These are phyloP conservation scores for Probosciger aterrimus DNA, from an alignment of 2,113 vertebrate genomes.

Conservation along the genomic window DNA sequence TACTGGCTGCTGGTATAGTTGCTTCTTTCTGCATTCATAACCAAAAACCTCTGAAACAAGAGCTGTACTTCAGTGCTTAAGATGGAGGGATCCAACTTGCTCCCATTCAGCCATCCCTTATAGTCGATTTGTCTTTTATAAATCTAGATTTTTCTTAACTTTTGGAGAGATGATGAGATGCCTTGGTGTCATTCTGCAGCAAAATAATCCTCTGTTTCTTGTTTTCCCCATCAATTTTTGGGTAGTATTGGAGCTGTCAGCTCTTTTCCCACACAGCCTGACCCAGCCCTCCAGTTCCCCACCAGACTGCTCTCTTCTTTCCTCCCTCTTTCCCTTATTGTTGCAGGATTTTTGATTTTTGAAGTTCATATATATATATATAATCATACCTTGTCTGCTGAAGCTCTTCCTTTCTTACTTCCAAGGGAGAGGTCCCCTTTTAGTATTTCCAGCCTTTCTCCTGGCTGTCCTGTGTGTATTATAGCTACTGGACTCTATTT, in stretches of 20 bases:
- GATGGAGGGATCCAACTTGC: neutral
- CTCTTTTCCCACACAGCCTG: neutral
- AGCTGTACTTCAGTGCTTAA: neutral
- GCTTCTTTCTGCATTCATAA: neutral
- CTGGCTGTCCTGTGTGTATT: neutral
- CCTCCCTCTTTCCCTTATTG: neutral
- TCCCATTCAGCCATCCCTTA: neutral
- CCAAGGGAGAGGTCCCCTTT: neutral
- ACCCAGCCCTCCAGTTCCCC: neutral
- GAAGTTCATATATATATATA: neutral
- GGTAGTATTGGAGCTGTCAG: neutral
- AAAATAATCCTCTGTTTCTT: neutral
- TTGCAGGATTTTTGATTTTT: neutral
- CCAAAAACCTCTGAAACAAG: neutral
- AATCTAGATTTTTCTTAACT: neutral
- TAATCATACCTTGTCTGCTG: slow-evolving; percentile 33
- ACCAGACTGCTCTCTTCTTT: neutral
- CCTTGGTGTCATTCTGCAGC: neutral
- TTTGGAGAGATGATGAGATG: neutral
- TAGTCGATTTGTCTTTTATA: neutral
- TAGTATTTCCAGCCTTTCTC: neutral
- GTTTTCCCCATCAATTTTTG: neutral
- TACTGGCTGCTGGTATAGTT: neutral
- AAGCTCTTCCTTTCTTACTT: neutral
- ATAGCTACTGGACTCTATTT: neutral